A percentile compares a stretch with the other conserved stretches of the same genome.
Conservation (phyloP, 2,888 invertebrate species). For the Sesia bembeciformis region DNA sequence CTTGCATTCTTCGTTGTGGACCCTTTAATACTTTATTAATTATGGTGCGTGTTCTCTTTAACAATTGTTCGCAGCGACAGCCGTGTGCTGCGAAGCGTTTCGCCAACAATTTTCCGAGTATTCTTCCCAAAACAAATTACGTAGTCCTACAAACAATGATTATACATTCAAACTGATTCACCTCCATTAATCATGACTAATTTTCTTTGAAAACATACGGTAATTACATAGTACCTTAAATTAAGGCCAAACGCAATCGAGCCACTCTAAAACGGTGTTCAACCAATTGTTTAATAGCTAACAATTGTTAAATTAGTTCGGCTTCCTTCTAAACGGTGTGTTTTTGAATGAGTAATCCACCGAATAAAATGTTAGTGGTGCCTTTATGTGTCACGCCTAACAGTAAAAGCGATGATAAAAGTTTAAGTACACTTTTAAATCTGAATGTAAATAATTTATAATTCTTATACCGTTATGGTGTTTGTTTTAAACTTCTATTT, state of each 20-base stretch:
- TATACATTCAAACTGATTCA: not conserved
- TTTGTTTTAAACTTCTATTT: too few species aligned
- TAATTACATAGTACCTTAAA: not conserved
- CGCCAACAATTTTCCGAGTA: not conserved
- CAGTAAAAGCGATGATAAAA: not conserved
- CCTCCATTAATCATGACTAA: not conserved
- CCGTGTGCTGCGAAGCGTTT: not conserved
- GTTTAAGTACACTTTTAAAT: not conserved
- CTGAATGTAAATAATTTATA: not conserved
- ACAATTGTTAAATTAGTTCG: not conserved
- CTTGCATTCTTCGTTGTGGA: too few species aligned
- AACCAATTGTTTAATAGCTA: not conserved
- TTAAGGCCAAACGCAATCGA: not conserved
- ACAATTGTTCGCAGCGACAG: too few species aligned
- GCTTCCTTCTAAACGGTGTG: not conserved
- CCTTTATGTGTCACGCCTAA: not conserved
- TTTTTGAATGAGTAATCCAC: not conserved
- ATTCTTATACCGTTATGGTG: not conserved
- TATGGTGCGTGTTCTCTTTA: too few species aligned
- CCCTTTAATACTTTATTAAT: too few species aligned
- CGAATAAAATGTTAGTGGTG: not conserved
- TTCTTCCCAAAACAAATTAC: not conserved
- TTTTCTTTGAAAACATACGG: not conserved
- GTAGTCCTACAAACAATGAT: not conserved
- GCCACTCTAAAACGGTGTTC: not conserved